phyloP scores from a whole-genome alignment of 2,888 invertebrate genomes.

The Oscheius onirici region DNA sequence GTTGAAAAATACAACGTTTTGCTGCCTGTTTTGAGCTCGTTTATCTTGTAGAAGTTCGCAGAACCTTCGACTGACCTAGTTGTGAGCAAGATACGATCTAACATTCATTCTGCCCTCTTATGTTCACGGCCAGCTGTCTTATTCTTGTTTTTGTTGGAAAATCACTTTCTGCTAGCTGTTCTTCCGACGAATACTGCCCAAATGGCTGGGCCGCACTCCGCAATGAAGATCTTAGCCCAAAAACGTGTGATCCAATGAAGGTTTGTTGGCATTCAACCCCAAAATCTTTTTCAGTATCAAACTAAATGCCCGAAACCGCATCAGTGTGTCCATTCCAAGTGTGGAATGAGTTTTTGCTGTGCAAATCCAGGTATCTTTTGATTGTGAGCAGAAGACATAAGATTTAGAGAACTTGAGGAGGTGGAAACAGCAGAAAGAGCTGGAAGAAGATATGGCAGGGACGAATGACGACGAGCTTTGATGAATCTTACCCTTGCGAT shows the following conservation, averaged over 20 bases:
- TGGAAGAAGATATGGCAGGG: slow-evolving; percentile 25
- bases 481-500: not conserved
- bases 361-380: slow-evolving; percentile 53
- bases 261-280: not conserved
- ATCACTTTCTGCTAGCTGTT: not conserved
- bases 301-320: slow-evolving; percentile 63
- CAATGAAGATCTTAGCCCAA: slow-evolving; percentile 54
- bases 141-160: not conserved
- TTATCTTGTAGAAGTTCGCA: no score
- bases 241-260: slow-evolving; percentile 61
- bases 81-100: not conserved
- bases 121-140: not conserved
- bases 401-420: slow-evolving; percentile 16
- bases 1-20: no score
- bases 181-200: slow-evolving; percentile 63
- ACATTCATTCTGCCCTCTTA: not conserved
- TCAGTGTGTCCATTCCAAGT: slow-evolving; percentile 63
- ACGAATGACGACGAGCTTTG: slow-evolving; percentile 18
- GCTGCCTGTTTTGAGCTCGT: no score
- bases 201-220: slow-evolving; percentile 59
- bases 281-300: slow-evolving; percentile 19
- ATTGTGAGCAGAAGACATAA: not conserved
- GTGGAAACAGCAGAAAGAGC: slow-evolving; percentile 22
- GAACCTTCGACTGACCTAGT: slow-evolving; percentile 3
- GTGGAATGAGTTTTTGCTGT: slow-evolving; percentile 66